Base-by-base conservation (phyloP, 2,797 vertebrate species). In the Tadarida brasiliensis region DNA sequence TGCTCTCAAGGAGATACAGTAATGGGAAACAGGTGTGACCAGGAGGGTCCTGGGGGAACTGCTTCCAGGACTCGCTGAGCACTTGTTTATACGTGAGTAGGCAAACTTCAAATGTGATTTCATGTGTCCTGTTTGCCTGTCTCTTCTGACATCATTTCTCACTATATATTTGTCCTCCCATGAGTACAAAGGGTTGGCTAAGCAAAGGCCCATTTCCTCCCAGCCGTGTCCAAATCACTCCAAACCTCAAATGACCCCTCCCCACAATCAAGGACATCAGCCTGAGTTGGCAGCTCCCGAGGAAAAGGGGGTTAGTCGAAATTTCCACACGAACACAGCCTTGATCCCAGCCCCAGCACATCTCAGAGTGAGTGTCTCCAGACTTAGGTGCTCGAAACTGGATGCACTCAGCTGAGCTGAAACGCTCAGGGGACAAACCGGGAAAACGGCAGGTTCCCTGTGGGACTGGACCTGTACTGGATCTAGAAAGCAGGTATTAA, bases 1-100 rank as follows among this genome's bases (percentile, higher is more conserved):
- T 47, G 14, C 80, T 95, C 90, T 77, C 84, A 54, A 93, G 49
- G 35, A 74, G 81, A 86, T 61, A 71, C 1, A 49, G 83, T 81
- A 63, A 96, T 89, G 67, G 84, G 68, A 87, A 90, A 91, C 96
- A 97, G 90, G 94, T 94, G 91, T 94, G 90, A 85, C 61, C 92
- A 90, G 78, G 82, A 87, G 61, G 6, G 47, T 44, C 56, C 80
- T 49, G 33, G 3, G 77, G 91, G 85, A 78, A 26, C 56, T 16
- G 28, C 86, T 90, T 82, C 87, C 65, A 68, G 91, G 85, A 14
- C 49, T 12, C 63, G 61, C 95, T 89, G 76, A 93, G 94, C 39
- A 8, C 59, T 30, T 30, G n/a, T 86, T 91, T 89, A 51, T 76
- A 24, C 6, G 4, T n/a, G 73, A 90, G 68, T 26, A 28, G 51